phyloP scores from a whole-genome alignment of 2,888 invertebrate species.

The Ditula angustiorana region DNA sequence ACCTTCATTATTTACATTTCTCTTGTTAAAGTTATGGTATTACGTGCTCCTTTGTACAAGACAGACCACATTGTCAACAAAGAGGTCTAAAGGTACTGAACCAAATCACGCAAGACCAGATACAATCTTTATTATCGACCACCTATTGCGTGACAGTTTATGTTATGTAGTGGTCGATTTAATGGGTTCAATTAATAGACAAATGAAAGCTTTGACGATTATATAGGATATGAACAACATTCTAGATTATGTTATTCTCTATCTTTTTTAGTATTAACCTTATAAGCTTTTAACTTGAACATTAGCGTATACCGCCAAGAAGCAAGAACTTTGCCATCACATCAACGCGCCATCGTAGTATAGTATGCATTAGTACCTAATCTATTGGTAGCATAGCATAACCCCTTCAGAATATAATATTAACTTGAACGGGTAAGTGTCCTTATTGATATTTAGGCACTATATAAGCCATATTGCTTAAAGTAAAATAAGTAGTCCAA shows the following conservation, averaged over 20 bases:
- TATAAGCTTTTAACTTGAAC: no score
- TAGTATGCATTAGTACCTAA: no score
- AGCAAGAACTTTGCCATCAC: no score
- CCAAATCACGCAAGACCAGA: slow-evolving; percentile 60
- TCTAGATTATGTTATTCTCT: neutral
- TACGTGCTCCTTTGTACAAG: neutral
- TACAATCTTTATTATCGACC: slow-evolving; percentile 68
- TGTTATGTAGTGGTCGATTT: slow-evolving; percentile 9
- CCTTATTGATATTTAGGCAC: no score
- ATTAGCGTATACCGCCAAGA: no score
- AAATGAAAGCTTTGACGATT: slow-evolving; percentile 19
- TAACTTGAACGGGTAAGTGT: no score
- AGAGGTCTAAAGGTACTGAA: slow-evolving; percentile 37
- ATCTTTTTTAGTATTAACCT: no score
- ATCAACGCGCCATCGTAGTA: no score
- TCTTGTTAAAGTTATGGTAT: slow-evolving; percentile 39
- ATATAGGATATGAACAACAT: slow-evolving; percentile 15
- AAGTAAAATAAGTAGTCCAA: neutral
- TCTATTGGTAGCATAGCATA: no score
- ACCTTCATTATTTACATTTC: slow-evolving; percentile 65
- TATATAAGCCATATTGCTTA: neutral
- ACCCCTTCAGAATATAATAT: no score
- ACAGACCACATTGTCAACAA: slow-evolving; percentile 14
- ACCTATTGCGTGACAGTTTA: slow-evolving; percentile 56
- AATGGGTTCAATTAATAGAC: slow-evolving; percentile 20